phyloP scores from a whole-genome alignment of 1,140 invertebrate species.

The Rhyzopertha dominica region DNA sequence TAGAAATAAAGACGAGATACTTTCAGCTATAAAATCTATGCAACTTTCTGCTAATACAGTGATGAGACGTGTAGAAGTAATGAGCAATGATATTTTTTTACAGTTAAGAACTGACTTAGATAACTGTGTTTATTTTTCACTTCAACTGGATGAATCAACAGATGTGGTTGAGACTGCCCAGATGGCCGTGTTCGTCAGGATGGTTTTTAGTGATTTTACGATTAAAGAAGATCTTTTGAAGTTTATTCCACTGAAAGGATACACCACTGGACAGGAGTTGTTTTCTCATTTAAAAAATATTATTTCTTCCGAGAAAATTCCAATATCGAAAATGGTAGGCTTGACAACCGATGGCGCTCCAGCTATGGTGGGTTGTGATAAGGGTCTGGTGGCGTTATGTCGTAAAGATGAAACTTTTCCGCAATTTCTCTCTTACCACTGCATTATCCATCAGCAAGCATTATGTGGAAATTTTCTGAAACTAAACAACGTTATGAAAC shows the following conservation, averaged over 20 bases:
- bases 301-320: constrained; percentile 16
- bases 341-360: constrained; percentile 37
- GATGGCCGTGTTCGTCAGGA: constrained; percentile 11
- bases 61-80: constrained; percentile 10
- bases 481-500: constrained; percentile 39
- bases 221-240: constrained; percentile 17
- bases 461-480: constrained; percentile 35
- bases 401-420: constrained; percentile 32
- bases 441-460: constrained; percentile 39
- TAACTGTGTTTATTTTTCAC: constrained; percentile 18
- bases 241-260: constrained; percentile 14
- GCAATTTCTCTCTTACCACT: constrained; percentile 38
- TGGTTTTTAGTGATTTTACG: constrained; percentile 17
- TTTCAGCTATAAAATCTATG: constrained; percentile 20
- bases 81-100: constrained; percentile 16
- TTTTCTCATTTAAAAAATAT: constrained; percentile 17
- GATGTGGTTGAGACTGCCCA: constrained; percentile 10
- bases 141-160: constrained; percentile 17
- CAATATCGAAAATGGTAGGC: constrained; percentile 33
- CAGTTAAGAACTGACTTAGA: constrained; percentile 13
- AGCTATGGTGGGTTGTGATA: constrained; percentile 34
- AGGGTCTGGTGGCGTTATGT: constrained; percentile 33
- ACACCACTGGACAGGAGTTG: constrained; percentile 15
- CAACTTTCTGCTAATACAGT: constrained; percentile 14
- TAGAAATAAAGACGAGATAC: constrained; percentile 16